Conservation (phyloP, 2,888 invertebrate species). For the Leptothorax acervorum region DNA sequence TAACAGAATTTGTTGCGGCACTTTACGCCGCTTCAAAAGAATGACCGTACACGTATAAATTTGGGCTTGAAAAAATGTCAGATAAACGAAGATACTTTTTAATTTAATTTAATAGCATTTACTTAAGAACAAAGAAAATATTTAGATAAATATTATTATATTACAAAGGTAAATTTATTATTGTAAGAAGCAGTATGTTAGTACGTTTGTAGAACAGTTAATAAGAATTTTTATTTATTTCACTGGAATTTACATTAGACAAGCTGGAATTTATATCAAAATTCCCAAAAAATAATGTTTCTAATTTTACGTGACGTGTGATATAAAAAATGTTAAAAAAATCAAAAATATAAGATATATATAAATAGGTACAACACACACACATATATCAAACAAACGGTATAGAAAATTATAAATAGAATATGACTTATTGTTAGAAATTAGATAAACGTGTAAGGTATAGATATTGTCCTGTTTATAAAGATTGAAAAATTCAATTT, state of each 20-base stretch:
- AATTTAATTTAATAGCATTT: not conserved
- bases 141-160: not conserved
- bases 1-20: conserved; percentile 29
- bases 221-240: not conserved
- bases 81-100: not conserved
- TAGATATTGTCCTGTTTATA: too few species aligned
- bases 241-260: not conserved
- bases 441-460: too few species aligned
- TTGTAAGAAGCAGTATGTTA: not conserved
- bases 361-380: too few species aligned
- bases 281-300: not conserved
- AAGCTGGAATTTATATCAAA: not conserved
- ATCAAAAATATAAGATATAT: not conserved
- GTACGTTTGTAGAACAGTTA: not conserved
- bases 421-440: too few species aligned
- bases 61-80: not conserved
- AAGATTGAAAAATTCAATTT: too few species aligned
- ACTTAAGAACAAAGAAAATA: not conserved
- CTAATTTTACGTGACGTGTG: not conserved
- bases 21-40: conserved; percentile 8
- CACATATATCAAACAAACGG: not conserved
- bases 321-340: not conserved
- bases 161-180: not conserved
- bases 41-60: not conserved
- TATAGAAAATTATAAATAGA: not conserved